Evolutionary conservation across 2,113 vertebrate species (phyloP), one percentile per base, ranked within the genome.

Genomic region (Brachirus orientalis): DNA sequence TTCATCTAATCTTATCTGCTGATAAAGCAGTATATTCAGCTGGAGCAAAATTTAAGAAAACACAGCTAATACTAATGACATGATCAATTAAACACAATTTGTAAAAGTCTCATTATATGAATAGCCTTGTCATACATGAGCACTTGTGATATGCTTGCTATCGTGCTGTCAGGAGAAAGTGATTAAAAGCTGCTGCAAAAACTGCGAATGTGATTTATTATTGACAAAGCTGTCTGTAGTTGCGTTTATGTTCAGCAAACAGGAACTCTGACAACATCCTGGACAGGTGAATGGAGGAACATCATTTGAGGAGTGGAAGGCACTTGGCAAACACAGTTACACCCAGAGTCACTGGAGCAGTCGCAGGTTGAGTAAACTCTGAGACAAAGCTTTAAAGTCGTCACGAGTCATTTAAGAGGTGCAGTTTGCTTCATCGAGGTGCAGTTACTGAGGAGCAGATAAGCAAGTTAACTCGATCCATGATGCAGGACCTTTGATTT

Each of bases 241-340:
- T 66, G 16, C 73, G 56, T 48, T 60, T 68, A 82, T 67, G 75
- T 67, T 90, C 52, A 38, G 80, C 86, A 91, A 92, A 91, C 80
- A 90, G 71, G 38, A 75, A 68, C 71, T 80, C 45, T 75, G 53
- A 76, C 80, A 77, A 82, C 79, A 88, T 88, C 85, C 88, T 83
- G 52, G 54, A 55, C 53, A 43, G 69, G 60, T 67, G 68, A 75
- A 80, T 81, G 62, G 70, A 62, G 66, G 60, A 71, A 72, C 41
- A 28, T 45, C 14, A 20, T 51, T 7, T 63, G 52, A 64, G 83
- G 70, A 56, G 69, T 38, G 80, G 72, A 86, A 77, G 41, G 69
- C 72, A 72, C 75, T 83, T n/a, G 40, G 62, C 83, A 93, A 92
- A 92, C 81, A 92, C 44, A 53, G 83, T 47, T 78, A 77, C 87